Percentiles rank a stretch among this genome's conserved stretches.
phyloP scores from a whole-genome alignment of 2,797 vertebrate species.

The Gallirallus australis region DNA sequence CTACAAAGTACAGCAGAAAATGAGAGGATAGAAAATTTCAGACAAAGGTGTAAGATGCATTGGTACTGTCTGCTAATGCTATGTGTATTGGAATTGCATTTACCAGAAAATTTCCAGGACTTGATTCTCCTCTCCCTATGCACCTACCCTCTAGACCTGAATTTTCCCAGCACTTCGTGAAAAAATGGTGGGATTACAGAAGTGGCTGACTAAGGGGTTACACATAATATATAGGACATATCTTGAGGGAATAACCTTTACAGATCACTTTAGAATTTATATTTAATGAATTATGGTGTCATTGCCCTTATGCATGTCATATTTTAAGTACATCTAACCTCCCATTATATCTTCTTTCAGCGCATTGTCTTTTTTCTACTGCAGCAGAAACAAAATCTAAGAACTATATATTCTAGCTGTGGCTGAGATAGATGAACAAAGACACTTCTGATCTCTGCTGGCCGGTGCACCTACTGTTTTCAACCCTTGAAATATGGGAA shows the following conservation, averaged over 20 bases:
- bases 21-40: background rate
- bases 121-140: background rate
- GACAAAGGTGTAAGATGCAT: background rate
- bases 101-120: background rate
- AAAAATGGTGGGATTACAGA: background rate
- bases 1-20: background rate
- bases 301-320: background rate
- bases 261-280: background rate
- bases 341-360: background rate
- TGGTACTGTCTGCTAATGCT: background rate
- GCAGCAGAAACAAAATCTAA: background rate
- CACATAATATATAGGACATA: background rate
- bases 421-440: background rate
- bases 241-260: constrained; percentile 14
- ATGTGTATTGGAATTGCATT: background rate
- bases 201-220: background rate
- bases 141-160: background rate
- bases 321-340: background rate
- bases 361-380: background rate
- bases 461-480: background rate
- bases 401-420: background rate
- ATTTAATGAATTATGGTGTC: background rate
- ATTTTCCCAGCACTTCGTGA: background rate
- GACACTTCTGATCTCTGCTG: background rate
- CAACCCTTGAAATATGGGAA: background rate